Evolutionary conservation across 2,113 vertebrate species (phyloP), one percentile per base, ranked within the genome.

Genomic region (Pholis gunnellus): DNA sequence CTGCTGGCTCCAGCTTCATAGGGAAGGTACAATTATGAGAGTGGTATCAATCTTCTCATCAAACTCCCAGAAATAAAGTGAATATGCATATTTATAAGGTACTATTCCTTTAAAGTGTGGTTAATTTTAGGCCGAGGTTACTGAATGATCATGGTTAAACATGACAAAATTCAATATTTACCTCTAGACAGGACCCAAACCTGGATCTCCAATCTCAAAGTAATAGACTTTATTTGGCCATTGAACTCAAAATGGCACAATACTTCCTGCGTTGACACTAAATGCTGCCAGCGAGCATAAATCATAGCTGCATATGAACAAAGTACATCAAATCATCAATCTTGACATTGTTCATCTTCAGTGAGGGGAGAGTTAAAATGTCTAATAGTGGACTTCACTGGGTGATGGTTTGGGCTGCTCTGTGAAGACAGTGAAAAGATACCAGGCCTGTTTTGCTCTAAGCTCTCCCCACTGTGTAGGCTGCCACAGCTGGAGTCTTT

Each of bases 401-500:
- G 11, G 34, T 50, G 54, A 66, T 20, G 31, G 25, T 82, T 70
- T 72, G 38, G 25, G 31, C 66, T 46, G 44, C 64, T 54, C 15
- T 6, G 50, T 50, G 25, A 83, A 75, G 66, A 80, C 73, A 81
- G 61, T 60, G 60, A 84, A 57, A 79, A 72, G 54, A 85, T 78
- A 83, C 42, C 65, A n/a, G 42, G 36, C 42, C 46, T 15, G 57
- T 83, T 69, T 78, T 60, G 38, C 82, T 84, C 54, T 75, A 82
- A 80, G 66, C 77, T 40, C 38, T 82, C 44, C 46, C 31, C 13
- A 77, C 64, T 63, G 57, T 81, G 29, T 71, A 75, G 6, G 79
- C 71, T 90, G 76, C 73, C 69, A 76, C 83, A 85, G 89, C 82
- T 84, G 78, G 79, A 79, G 82, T 34, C 71, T 83, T 85, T 79